phyloP scores from a whole-genome alignment of 1,140 invertebrate genomes.

The Oreohelix idahoensis region DNA sequence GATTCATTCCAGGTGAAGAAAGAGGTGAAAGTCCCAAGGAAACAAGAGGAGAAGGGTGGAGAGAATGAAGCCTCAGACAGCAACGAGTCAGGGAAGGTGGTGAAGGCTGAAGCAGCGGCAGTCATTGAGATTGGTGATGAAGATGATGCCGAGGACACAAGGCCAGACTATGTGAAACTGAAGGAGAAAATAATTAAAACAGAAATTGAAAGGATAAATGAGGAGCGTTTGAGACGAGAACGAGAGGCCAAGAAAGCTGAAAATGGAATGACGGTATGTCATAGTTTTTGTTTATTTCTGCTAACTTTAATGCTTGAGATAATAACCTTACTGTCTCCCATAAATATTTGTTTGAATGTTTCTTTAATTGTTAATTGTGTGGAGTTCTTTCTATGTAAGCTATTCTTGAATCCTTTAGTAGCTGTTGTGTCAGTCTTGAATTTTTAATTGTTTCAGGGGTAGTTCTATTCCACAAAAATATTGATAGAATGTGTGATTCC shows the following conservation, averaged over 20 bases:
- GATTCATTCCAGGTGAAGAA: conserved; percentile 7
- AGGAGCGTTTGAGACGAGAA: conserved; percentile 33
- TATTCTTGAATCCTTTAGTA: too few relatives aligned
- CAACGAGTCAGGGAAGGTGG: neutral
- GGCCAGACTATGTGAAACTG: conserved; percentile 44
- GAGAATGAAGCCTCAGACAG: neutral
- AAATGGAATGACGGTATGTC: conserved; percentile 36
- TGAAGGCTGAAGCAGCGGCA: neutral
- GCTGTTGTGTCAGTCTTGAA: too few relatives aligned
- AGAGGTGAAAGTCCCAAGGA: neutral
- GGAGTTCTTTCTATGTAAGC: too few relatives aligned
- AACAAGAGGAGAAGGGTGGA: neutral
- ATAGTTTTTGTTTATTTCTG: neutral
- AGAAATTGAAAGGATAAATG: conserved; percentile 41
- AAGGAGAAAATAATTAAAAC: conserved; percentile 48
- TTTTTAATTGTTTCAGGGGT: too few relatives aligned
- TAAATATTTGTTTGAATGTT: too few relatives aligned
- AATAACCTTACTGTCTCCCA: too few relatives aligned
- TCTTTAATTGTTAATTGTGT: too few relatives aligned
- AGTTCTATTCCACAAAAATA: too few relatives aligned
- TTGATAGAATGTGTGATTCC: too few relatives aligned
- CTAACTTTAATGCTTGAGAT: too few relatives aligned
- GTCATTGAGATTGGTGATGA: neutral
- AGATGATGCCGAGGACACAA: conserved; percentile 27
- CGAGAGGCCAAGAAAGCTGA: conserved; percentile 16